Evolutionary conservation across 2,113 vertebrate species (phyloP).

Genomic region (Pycnonotus jocosus): DNA sequence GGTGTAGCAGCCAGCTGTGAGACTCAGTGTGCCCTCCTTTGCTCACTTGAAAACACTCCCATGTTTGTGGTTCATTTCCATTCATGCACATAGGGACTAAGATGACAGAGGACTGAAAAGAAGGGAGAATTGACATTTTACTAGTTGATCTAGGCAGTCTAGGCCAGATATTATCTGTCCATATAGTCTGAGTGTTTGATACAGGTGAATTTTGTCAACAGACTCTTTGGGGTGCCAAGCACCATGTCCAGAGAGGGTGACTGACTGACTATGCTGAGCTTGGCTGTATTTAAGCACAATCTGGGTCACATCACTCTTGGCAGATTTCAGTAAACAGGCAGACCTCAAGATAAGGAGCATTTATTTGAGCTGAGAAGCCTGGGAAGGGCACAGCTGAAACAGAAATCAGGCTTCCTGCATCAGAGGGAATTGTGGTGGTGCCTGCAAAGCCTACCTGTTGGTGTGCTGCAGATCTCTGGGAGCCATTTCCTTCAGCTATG

Average conservation of each 20-base stretch:
- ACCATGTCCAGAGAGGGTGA: background rate
- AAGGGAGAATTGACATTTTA: background rate
- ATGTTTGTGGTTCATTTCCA: background rate
- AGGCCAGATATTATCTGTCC: background rate
- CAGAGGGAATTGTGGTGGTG: background rate
- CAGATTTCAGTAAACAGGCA: background rate
- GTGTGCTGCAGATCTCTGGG: background rate
- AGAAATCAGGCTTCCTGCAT: background rate
- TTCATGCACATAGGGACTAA: background rate
- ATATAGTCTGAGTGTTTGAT: background rate
- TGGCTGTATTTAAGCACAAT: background rate
- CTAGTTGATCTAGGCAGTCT: background rate
- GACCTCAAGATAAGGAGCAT: background rate
- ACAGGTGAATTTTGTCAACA: background rate
- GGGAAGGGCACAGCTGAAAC: background rate
- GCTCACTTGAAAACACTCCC: background rate
- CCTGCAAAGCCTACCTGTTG: background rate
- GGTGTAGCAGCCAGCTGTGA: background rate
- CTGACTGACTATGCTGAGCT: background rate
- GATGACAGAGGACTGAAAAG: background rate
- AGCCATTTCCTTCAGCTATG: background rate
- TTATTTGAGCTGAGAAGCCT: background rate
- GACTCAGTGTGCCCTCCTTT: background rate
- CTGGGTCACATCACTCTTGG: background rate
- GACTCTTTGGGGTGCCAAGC: background rate